phyloP scores from a whole-genome alignment of 2,888 invertebrate genomes.

The Heliconius sara region DNA sequence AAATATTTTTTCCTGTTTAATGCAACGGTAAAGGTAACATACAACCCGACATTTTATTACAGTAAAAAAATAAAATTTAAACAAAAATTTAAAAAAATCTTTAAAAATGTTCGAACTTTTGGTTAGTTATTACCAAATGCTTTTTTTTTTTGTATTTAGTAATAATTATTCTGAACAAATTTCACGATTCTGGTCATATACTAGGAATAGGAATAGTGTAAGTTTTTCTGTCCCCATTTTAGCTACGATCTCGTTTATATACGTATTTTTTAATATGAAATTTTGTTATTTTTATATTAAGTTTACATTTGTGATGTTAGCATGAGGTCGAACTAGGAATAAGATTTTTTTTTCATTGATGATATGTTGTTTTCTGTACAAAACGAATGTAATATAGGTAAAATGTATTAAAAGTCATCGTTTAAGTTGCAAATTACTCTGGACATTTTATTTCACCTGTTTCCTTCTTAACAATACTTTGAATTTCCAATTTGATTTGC shows the following conservation, averaged over 20 bases:
- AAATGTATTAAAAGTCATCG: constrained; percentile 82
- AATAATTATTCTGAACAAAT: constrained; percentile 37
- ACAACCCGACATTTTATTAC: constrained; percentile 5
- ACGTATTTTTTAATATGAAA: constrained; percentile 76
- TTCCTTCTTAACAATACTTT: constrained; percentile 25
- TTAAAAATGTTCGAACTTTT: constrained; percentile 5
- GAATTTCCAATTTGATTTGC: background rate
- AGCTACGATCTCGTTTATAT: constrained; percentile 75
- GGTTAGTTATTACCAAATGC: background rate
- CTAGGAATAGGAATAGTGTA: constrained; percentile 8
- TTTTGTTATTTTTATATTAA: constrained; percentile 57
- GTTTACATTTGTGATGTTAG: constrained; percentile 54
- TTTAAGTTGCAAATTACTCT: constrained; percentile 77
- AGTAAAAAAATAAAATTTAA: background rate
- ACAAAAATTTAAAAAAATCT: background rate
- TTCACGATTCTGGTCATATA: constrained; percentile 38
- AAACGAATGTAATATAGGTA: constrained; percentile 79
- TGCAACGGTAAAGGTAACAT: background rate
- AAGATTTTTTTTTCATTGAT: constrained; percentile 67
- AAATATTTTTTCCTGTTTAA: background rate
- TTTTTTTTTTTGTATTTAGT: constrained; percentile 1
- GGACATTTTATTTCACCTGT: constrained; percentile 67
- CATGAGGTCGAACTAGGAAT: constrained; percentile 67
- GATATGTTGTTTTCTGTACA: constrained; percentile 79
- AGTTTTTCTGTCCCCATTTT: constrained; percentile 55